phyloP scores from a whole-genome alignment of 2,113 vertebrate genomes.

The Melospiza georgiana region DNA sequence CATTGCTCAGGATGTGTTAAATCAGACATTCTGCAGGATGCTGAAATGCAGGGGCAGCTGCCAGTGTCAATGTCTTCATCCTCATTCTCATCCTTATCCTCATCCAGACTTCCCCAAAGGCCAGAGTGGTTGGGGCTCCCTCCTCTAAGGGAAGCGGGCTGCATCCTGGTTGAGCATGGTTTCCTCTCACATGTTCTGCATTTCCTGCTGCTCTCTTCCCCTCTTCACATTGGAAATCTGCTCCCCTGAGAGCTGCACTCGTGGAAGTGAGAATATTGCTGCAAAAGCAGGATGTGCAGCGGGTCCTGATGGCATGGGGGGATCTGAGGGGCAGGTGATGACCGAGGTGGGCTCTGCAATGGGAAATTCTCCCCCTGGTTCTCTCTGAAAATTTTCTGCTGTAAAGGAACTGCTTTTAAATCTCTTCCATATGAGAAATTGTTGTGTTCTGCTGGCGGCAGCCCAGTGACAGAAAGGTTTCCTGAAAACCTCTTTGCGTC shows the following conservation, averaged over 20 bases:
- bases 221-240: not conserved
- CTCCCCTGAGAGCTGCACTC: not conserved
- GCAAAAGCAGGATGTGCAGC: not conserved
- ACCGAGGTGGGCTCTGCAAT: accelerated
- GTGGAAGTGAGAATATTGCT: not conserved
- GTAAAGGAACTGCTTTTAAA: not conserved
- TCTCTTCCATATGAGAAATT: not conserved
- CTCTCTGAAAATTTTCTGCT: not conserved
- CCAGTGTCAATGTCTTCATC: not conserved
- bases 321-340: not conserved
- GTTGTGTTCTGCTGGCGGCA: not conserved
- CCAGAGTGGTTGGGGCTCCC: not conserved
- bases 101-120: not conserved
- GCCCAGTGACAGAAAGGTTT: not conserved
- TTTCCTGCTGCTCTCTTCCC: conserved; percentile 23
- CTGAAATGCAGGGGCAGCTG: not conserved
- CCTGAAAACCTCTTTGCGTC: not conserved
- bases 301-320: not conserved
- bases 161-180: not conserved
- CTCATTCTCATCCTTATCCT: not conserved
- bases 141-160: not conserved
- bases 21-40: not conserved
- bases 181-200: not conserved
- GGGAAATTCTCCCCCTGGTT: not conserved
- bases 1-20: not conserved